Base-by-base conservation (phyloP, 64 coral and sea anemone genomes). In the Montipora capricornis region DNA sequence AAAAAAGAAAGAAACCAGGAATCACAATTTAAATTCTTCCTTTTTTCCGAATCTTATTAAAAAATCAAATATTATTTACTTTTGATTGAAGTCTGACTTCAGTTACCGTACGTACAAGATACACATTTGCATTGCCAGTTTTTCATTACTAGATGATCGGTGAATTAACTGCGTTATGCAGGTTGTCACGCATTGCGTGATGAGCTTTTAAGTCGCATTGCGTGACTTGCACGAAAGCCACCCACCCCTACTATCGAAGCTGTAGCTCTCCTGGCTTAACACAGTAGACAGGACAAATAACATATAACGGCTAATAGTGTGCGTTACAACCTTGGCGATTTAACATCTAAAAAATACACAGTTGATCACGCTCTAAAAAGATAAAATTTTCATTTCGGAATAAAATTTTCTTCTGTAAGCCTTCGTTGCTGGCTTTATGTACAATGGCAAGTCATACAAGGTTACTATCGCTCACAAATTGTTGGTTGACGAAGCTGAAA, bases 401-500 rank as follows among this genome's bases (percentile, higher is more conserved):
- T 85, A 85, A 69, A 85, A 85, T 85, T 85, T 85, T 85, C 64
- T 85, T 71, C 64, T 70, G 19, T 85, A 16, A 37, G 61, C 20
- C 15, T 85, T 71, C 17, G 46, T 70, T 78, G 4, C n/a, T 57
- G 53, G 53, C 53, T 50, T 29, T 85, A 85, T 85, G 45, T 85
- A 85, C 82, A 85, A 49, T 70, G 82, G 69, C 67, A 71, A 85
- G 62, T 85, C 68, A 85, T 48, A 85, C 82, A 70, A 49, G 46
- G 44, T 68, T 85, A 57, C 53, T 11, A 50, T 85, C 82, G 64
- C 82, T 85, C 90, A 93, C 96, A 87, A 98, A 98, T 87, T 93
- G 77, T 19, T 95, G 78, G 76, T 99, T 99, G 24, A 96, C 98
- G 58, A 94, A 99, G 20, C 95, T 94, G 79, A 99, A 99, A 29